Evolutionary conservation across 2,113 vertebrate genomes (phyloP).

Genomic region (Picathartes gymnocephalus): DNA sequence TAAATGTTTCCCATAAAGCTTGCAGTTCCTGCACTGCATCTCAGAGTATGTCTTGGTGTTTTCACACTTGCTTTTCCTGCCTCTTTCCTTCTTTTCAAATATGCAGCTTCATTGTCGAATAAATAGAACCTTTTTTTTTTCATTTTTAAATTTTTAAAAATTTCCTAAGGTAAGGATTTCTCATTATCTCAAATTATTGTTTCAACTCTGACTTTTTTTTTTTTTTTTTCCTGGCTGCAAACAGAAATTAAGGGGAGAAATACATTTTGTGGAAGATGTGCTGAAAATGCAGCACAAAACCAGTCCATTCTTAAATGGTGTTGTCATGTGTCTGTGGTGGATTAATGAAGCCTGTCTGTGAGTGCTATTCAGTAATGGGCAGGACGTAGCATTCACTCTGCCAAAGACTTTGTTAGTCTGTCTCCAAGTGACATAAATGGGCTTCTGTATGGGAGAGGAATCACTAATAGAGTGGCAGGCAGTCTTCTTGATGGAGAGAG

Average conservation of each 20-base stretch:
- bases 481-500: not conserved
- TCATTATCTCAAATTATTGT: not conserved
- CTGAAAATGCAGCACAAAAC: not conserved
- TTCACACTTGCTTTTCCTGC: not conserved
- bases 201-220: not conserved
- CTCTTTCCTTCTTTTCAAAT: not conserved
- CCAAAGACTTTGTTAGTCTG: not conserved
- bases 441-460: not conserved
- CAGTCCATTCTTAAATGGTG: not conserved
- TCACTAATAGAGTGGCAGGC: not conserved
- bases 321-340: constrained; percentile 9
- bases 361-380: not conserved
- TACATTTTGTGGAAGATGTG: not conserved
- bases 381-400: not conserved
- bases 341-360: not conserved
- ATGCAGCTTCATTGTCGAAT: not conserved
- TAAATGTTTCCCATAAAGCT: not conserved
- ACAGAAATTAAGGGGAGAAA: not conserved
- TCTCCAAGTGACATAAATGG: not conserved
- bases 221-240: not conserved
- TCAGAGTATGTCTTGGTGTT: not conserved
- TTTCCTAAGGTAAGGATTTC: not conserved
- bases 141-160: not conserved
- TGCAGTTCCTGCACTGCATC: not conserved
- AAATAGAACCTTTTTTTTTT: not conserved